Evolutionary conservation across 2,888 invertebrate species (phyloP).

Genomic region (Xestia c-nigrum): DNA sequence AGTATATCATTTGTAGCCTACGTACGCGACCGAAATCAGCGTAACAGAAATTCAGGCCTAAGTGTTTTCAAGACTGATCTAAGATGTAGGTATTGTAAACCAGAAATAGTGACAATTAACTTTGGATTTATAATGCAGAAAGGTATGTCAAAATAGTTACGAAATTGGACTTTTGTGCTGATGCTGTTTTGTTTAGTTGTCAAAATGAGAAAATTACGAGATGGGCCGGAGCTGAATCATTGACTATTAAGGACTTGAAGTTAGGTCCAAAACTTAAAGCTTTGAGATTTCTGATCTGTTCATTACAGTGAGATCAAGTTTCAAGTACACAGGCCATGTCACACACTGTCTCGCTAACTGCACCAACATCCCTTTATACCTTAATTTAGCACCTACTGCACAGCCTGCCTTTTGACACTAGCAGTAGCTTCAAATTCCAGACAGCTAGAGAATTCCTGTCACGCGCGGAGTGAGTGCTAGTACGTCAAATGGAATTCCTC

Average conservation of each 20-base stretch:
- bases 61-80: not conserved
- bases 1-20: too few species aligned
- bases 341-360: not conserved
- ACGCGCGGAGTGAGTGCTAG: not conserved
- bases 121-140: not conserved
- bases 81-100: not conserved
- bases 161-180: too few species aligned
- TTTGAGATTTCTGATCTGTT: not conserved
- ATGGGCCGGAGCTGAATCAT: not conserved
- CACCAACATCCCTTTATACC: not conserved
- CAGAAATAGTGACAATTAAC: not conserved
- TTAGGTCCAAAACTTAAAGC: not conserved
- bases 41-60: too few species aligned
- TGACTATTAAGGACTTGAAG: not conserved
- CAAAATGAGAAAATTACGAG: too few species aligned
- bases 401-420: not conserved
- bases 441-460: not conserved
- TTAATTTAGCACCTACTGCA: slow-evolving; percentile 1
- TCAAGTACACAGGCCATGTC: not conserved
- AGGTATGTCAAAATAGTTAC: not conserved
- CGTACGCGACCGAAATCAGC: too few species aligned
- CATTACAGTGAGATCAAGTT: not conserved
- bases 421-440: slow-evolving; percentile 6
- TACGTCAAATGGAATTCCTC: slow-evolving; percentile 8
- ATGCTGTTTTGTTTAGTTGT: too few species aligned